These are phyloP conservation scores for Acrocephalus kingi DNA, from an alignment of 2,113 vertebrate genomes.

Conservation along the genomic window DNA sequence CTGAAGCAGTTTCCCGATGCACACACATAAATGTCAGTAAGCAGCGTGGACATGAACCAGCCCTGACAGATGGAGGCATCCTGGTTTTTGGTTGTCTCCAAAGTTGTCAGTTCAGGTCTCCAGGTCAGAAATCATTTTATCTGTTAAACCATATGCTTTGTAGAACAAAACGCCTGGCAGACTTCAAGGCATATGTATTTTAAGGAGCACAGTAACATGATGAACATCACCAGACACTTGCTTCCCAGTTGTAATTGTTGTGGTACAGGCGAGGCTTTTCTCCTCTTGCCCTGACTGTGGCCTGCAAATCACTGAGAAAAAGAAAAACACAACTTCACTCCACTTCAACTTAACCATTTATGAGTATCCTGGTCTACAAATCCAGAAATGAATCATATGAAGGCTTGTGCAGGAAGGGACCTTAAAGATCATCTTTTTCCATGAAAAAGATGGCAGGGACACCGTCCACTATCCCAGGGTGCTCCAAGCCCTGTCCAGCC, in stretches of 20 bases:
- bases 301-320: background rate
- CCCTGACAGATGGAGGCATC: constrained; percentile 59
- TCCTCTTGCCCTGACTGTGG: background rate
- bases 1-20: background rate
- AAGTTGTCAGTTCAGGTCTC: constrained; percentile 75
- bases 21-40: constrained; percentile 29
- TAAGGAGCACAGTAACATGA: constrained; percentile 44
- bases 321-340: background rate
- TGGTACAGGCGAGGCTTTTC: background rate
- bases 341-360: background rate
- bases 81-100: constrained; percentile 67
- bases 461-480: fast-evolving
- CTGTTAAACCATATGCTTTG: constrained; percentile 76
- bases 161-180: constrained; percentile 69
- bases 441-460: background rate
- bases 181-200: constrained; percentile 67
- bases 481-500: fast-evolving
- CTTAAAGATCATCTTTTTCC: fast-evolving
- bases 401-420: background rate
- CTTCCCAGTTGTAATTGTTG: constrained; percentile 2
- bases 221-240: constrained; percentile 25
- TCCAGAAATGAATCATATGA: background rate
- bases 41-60: constrained; percentile 1
- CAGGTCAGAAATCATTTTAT: constrained; percentile 78
- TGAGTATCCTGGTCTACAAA: background rate